These are phyloP conservation scores for Vandiemenella viatica DNA, from an alignment of 2,888 invertebrate genomes.

Conservation along the genomic window DNA sequence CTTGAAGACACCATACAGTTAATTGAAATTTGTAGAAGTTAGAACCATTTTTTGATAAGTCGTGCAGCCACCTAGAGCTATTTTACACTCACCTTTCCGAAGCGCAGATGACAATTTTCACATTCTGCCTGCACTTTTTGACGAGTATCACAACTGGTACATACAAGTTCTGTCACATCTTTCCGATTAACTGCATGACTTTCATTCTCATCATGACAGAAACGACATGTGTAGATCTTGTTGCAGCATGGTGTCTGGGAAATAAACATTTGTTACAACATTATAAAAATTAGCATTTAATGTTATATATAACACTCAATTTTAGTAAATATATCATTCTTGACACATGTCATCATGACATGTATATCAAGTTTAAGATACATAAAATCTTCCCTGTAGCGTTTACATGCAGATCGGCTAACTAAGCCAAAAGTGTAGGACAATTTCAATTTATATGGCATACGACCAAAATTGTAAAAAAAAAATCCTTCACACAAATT, in stretches of 20 bases:
- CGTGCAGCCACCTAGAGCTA: no score
- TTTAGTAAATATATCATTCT: no score
- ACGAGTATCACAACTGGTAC: constrained; percentile 62
- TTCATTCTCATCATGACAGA: constrained; percentile 80
- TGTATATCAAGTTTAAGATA: not conserved
- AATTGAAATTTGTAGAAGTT: no score
- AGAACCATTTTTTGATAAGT: no score
- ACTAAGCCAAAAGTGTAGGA: no score
- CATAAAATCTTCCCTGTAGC: not conserved
- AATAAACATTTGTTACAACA: constrained; percentile 8
- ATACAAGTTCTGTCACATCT: constrained; percentile 67
- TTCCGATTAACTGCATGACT: constrained; percentile 71
- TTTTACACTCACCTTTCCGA: constrained; percentile 49
- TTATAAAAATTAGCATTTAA: not conserved
- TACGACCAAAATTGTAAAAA: not conserved
- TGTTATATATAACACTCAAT: not conserved
- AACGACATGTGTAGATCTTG: constrained; percentile 74
- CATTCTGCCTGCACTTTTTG: constrained; percentile 70
- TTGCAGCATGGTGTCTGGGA: constrained; percentile 78
- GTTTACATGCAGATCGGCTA: no score
- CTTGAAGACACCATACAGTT: no score
- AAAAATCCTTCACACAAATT: not conserved
- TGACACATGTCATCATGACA: not conserved
- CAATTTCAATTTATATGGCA: not conserved
- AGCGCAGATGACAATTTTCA: constrained; percentile 57